Percentiles rank a stretch among this genome's conserved stretches.
These are phyloP conservation scores for Austrolebias charrua DNA, from an alignment of 2,797 vertebrate species.

Conservation along the genomic window DNA sequence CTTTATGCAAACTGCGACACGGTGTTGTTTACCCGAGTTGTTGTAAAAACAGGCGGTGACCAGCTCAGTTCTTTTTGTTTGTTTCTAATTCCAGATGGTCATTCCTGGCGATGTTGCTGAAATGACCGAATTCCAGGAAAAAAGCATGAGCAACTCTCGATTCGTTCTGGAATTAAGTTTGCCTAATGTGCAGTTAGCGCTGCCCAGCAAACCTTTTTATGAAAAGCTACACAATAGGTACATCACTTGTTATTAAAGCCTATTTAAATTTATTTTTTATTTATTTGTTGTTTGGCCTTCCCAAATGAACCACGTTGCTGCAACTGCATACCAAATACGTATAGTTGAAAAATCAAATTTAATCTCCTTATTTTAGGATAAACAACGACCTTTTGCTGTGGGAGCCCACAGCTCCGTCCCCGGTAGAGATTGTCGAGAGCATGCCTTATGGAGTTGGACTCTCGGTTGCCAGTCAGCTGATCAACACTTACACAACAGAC, in stretches of 20 bases:
- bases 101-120: slow-evolving; percentile 94
- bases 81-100: slow-evolving; percentile 86
- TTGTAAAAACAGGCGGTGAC: slow-evolving; percentile 23
- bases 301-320: not conserved
- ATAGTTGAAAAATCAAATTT: slow-evolving; percentile 5
- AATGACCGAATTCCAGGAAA: slow-evolving; percentile 98
- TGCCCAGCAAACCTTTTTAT: slow-evolving; percentile 93
- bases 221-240: slow-evolving; percentile 97
- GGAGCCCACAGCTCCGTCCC: slow-evolving; percentile 98
- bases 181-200: slow-evolving; percentile 87
- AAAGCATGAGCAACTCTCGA: slow-evolving; percentile 93
- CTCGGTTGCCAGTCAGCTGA: slow-evolving; percentile 96
- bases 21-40: slow-evolving; percentile 40
- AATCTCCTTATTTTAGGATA: slow-evolving; percentile 79
- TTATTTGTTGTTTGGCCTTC: not conserved
- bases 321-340: not conserved
- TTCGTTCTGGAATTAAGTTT: slow-evolving; percentile 91
- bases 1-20: slow-evolving; percentile 45
- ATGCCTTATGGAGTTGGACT: slow-evolving; percentile 94
- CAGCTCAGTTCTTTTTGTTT: slow-evolving; percentile 19
- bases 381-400: slow-evolving; percentile 96
- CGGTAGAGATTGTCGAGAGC: slow-evolving; percentile 95
- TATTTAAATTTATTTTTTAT: not conserved
- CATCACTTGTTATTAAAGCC: not conserved
- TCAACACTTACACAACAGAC: slow-evolving; percentile 95